Conservation (phyloP, 2,888 invertebrate species). For the Hyles lineata region DNA sequence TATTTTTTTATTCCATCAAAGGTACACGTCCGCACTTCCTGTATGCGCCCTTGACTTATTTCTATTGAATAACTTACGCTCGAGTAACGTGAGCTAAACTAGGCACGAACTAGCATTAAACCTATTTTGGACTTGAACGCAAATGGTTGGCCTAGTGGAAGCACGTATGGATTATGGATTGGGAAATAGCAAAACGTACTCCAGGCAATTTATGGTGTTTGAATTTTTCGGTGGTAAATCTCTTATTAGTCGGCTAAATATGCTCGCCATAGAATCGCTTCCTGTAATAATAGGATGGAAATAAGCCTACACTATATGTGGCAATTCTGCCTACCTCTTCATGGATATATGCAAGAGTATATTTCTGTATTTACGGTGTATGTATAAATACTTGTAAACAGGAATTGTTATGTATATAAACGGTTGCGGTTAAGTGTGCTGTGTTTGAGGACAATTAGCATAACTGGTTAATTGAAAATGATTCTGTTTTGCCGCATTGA, state of each 20-base stretch:
- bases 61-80: not conserved
- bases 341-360: no score
- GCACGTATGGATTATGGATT: no score
- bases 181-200: no score
- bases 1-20: not conserved
- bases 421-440: not conserved
- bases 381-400: not conserved
- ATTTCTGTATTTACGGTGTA: no score
- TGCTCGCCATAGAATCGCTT: no score
- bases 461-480: not conserved
- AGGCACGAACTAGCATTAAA: not conserved
- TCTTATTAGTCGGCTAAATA: no score
- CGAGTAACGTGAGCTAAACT: not conserved
- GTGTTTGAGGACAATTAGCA: not conserved
- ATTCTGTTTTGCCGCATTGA: not conserved
- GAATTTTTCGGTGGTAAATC: no score
- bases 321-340: no score
- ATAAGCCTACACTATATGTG: no score
- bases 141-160: no score
- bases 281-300: no score
- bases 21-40: slow-evolving; percentile 9
- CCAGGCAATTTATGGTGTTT: no score
- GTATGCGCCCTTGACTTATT: not conserved
- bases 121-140: not conserved
- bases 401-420: not conserved